Evolutionary conservation across 2,797 vertebrate species (phyloP).

Genomic region (Etheostoma nigrum): DNA sequence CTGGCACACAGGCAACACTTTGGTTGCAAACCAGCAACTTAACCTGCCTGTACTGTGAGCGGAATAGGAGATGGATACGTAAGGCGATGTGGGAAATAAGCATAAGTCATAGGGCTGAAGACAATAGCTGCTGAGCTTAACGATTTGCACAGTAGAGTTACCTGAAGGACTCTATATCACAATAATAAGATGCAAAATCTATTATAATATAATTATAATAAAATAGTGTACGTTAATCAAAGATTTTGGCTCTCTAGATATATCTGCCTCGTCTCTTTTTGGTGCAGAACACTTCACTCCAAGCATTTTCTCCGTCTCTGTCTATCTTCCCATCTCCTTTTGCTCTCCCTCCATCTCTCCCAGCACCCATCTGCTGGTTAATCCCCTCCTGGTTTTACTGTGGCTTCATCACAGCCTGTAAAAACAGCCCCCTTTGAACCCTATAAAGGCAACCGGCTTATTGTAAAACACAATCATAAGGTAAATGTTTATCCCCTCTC

Average conservation of each 20-base stretch:
- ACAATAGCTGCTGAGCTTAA: slow-evolving; percentile 36
- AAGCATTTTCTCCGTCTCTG: slow-evolving; percentile 16
- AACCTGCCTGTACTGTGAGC: slow-evolving; percentile 77
- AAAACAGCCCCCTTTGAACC: slow-evolving; percentile 91
- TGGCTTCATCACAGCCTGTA: slow-evolving; percentile 91
- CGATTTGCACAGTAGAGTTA: slow-evolving; percentile 4
- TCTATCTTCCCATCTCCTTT: slow-evolving; percentile 29
- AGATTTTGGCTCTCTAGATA: slow-evolving; percentile 9
- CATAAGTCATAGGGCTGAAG: slow-evolving; percentile 42
- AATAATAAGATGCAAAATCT: neutral
- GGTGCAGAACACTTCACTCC: slow-evolving; percentile 6
- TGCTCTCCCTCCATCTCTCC: slow-evolving; percentile 41
- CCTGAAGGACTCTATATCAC: neutral
- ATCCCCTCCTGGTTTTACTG: slow-evolving; percentile 87
- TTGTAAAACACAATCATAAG: slow-evolving; percentile 93
- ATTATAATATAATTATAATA: neutral
- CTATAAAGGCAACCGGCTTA: slow-evolving; percentile 92
- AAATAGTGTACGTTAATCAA: neutral
- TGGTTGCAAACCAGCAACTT: slow-evolving; percentile 88
- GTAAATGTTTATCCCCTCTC: slow-evolving; percentile 92
- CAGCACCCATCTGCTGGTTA: slow-evolving; percentile 85
- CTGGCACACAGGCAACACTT: slow-evolving; percentile 77
- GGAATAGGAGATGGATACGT: slow-evolving; percentile 67
- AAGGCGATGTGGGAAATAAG: slow-evolving; percentile 28
- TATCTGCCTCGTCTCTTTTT: slow-evolving; percentile 6